Evolutionary conservation across 2,797 vertebrate species (phyloP).

Genomic region (Bufotes viridis): DNA sequence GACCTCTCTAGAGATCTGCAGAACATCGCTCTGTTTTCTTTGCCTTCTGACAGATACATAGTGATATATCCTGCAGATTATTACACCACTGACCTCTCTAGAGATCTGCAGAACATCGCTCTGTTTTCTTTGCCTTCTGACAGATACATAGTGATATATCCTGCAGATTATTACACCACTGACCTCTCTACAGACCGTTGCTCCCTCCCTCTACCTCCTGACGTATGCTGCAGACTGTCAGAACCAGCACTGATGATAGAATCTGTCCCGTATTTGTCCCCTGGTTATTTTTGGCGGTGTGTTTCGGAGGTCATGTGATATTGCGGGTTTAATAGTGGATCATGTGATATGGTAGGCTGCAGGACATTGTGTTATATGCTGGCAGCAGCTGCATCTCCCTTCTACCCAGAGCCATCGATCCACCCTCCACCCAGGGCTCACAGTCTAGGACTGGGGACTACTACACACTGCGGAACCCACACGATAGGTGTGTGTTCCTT

Average conservation of each 20-base stretch:
- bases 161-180: not conserved
- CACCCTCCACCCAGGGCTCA: not conserved
- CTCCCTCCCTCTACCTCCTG: not conserved
- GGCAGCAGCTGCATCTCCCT: not conserved
- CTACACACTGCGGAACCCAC: too few species aligned
- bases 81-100: too few species aligned
- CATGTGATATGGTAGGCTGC: not conserved
- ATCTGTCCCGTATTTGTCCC: not conserved
- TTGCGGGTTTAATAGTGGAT: not conserved
- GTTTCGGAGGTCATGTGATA: not conserved
- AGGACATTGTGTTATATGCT: slow-evolving; percentile 1
- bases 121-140: not conserved
- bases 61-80: too few species aligned
- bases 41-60: too few species aligned
- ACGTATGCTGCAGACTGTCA: not conserved
- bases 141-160: not conserved
- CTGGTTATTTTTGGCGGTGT: slow-evolving; percentile 9
- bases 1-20: too few species aligned
- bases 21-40: too few species aligned
- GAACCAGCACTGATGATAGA: not conserved
- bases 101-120: not conserved
- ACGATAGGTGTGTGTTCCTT: too few species aligned
- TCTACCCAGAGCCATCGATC: not conserved
- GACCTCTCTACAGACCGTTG: too few species aligned
- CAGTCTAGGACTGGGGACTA: not conserved